A percentile compares a stretch with the other conserved stretches of the same genome.
phyloP scores from a whole-genome alignment of 2,888 invertebrate species.

The Lampropteryx suffumata region DNA sequence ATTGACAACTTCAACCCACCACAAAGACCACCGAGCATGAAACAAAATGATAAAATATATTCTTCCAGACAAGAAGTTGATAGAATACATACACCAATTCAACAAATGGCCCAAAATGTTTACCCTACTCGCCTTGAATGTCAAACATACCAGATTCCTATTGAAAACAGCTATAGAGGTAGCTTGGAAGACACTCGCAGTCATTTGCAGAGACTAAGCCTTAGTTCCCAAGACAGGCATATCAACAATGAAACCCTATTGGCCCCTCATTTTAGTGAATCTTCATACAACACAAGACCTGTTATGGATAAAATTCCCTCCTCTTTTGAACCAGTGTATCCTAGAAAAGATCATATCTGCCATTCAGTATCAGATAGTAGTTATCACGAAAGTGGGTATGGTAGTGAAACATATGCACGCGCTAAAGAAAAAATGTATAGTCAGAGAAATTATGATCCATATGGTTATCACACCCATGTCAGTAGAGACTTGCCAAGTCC shows the following conservation, averaged over 20 bases:
- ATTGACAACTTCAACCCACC: conserved; percentile 55
- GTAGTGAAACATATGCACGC: conserved; percentile 62
- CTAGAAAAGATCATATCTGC: conserved; percentile 64
- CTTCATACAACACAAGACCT: conserved; percentile 56
- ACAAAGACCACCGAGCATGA: conserved; percentile 54
- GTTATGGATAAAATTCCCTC: conserved; percentile 56
- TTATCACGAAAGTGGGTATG: conserved; percentile 69
- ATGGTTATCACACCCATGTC: conserved; percentile 69
- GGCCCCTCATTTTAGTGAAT: conserved; percentile 63
- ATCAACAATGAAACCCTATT: conserved; percentile 63
- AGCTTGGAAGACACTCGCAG: conserved; percentile 62
- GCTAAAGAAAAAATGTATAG: conserved; percentile 72
- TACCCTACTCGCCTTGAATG: conserved; percentile 60
- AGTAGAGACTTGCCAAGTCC: conserved; percentile 63
- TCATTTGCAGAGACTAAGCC: conserved; percentile 68
- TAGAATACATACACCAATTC: conserved; percentile 51
- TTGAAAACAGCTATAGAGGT: conserved; percentile 60
- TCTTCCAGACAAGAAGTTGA: conserved; percentile 64
- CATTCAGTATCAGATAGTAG: conserved; percentile 61
- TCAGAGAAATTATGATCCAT: conserved; percentile 69
- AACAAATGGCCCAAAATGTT: conserved; percentile 54
- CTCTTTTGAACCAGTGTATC: conserved; percentile 62
- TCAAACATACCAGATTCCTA: conserved; percentile 55
- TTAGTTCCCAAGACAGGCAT: conserved; percentile 68
- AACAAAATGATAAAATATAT: conserved; percentile 64